Evolutionary conservation across 2,113 vertebrate species (phyloP), one percentile per base, ranked within the genome.

Genomic region (Nycticorax nycticorax): DNA sequence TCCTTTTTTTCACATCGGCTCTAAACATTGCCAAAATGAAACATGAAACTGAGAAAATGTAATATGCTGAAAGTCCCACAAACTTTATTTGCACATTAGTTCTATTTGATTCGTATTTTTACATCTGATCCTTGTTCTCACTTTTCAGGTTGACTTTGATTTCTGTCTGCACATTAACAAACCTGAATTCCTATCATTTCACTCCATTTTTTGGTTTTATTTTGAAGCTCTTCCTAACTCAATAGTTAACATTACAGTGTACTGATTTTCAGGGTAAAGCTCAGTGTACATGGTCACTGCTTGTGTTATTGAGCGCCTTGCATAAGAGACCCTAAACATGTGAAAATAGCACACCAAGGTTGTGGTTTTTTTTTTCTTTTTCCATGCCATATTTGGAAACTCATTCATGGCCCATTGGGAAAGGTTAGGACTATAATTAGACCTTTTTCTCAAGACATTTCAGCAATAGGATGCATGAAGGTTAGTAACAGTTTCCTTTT

Each of bases 401-500:
- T 98, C 82, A 97, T 98, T 98, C 97, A 97, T 94, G 92, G 94
- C 83, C 98, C 96, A 91, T 94, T 97, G 98, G 98, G 98, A 98
- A 97, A 97, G 97, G 97, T 97, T 98, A 97, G 95, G 80, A 74
- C 96, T 98, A 98, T 98, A 98, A 98, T 98, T 98, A 98, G 97
- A 96, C 69, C 67, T 97, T 97, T 96, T 97, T 96, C 98, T 97
- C 95, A 94, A 97, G 97, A 96, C 93, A 97, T 97, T 98, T 97
- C 33, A 43, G 96, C 97, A 97, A 93, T 92, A 95, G 95, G 92
- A 97, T 97, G 91, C 97, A 97, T 97, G 98, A 98, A 98, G 97
- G 96, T 98, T 98, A 97, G 96, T 93, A 98, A 96, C 93, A 96
- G 95, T 94, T 98, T 98, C 88, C 95, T 92, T 97, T 98, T 98